Conservation (phyloP, 2,797 vertebrate species). For the Enteromius paludinosus region DNA sequence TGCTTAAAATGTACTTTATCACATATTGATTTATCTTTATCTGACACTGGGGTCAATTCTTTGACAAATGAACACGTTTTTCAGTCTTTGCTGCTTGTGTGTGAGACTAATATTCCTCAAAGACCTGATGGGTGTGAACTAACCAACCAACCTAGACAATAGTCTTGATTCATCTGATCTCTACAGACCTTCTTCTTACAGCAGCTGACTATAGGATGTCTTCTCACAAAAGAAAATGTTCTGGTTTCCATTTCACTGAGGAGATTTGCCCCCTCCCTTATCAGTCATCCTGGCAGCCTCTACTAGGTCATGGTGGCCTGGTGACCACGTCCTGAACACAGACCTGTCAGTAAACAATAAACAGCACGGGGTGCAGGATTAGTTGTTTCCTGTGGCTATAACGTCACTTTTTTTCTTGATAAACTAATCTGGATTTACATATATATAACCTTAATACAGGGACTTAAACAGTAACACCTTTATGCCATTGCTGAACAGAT, state of each 20-base stretch:
- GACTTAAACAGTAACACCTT: too few relatives aligned
- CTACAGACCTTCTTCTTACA: not conserved
- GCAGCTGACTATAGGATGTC: not conserved
- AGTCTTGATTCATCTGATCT: not conserved
- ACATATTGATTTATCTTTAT: slow-evolving; percentile 6
- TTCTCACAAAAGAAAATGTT: slow-evolving; percentile 3
- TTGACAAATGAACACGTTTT: slow-evolving; percentile 11
- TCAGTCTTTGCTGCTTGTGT: not conserved
- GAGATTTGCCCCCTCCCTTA: slow-evolving; percentile 13
- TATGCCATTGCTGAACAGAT: too few relatives aligned
- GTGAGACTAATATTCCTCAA: not conserved
- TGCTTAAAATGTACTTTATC: slow-evolving; percentile 20
- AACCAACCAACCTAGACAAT: slow-evolving; percentile 3
- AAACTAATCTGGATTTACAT: not conserved
- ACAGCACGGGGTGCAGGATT: not conserved
- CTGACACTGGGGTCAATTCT: slow-evolving; percentile 19
- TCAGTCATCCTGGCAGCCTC: slow-evolving; percentile 7
- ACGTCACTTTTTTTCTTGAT: not conserved
- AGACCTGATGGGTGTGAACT: not conserved
- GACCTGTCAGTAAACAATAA: slow-evolving; percentile 27
- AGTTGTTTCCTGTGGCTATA: slow-evolving; percentile 1
- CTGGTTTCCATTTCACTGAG: slow-evolving; percentile 11
- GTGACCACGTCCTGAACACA: slow-evolving; percentile 17
- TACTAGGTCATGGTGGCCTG: slow-evolving; percentile 17
- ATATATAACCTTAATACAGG: too few relatives aligned